Base-by-base conservation (phyloP, 2,888 invertebrate genomes). In the Sepiola atlantica region DNA sequence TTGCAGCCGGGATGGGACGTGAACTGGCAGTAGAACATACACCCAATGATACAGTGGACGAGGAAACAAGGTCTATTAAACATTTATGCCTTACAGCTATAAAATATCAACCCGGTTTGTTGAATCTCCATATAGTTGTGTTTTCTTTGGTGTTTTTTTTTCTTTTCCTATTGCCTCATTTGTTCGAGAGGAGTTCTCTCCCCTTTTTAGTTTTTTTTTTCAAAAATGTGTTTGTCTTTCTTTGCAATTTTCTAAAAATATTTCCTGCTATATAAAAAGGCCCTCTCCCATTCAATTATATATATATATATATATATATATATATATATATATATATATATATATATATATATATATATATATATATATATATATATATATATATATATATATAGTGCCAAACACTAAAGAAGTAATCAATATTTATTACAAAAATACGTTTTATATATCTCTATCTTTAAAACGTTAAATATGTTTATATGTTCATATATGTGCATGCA, bases 31-130 rank as follows among this genome's bases (percentile, higher is more conserved):
- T n/a, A n/a, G 16, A n/a, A 77, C n/a, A n/a, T n/a, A 77, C 18
- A 77, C n/a, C n/a, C 77, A 77, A 77, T 77, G n/a, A 77, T 77
- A 77, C 77, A 77, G n/a, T 77, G 77, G n/a, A n/a, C n/a, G n/a
- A 77, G 77, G 77, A 77, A 77, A 77, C 77, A 77, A 77, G 77
- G 77, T 77, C 77, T 77, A 77, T 77, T 77, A 77, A 77, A n/a
- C 77, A n/a, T 77, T 77, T 77, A 77, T 77, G 77, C 12, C 77
- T 77, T 77, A 16, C 77, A n/a, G 45, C 77, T n/a, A 77, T 77
- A 77, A 77, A 77, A 77, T 77, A 77, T 77, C 77, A 77, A n/a
- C 45, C 45, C n/a, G n/a, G 77, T 77, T 77, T 77, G 77, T 77
- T 77, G 77, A n/a, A n/a, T 77, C n/a, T 77, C 77, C 77, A 77